Evolutionary conservation across 2,888 invertebrate genomes (phyloP), one percentile per base, ranked within the genome.

Genomic region (Lasioglossum marginatum): DNA sequence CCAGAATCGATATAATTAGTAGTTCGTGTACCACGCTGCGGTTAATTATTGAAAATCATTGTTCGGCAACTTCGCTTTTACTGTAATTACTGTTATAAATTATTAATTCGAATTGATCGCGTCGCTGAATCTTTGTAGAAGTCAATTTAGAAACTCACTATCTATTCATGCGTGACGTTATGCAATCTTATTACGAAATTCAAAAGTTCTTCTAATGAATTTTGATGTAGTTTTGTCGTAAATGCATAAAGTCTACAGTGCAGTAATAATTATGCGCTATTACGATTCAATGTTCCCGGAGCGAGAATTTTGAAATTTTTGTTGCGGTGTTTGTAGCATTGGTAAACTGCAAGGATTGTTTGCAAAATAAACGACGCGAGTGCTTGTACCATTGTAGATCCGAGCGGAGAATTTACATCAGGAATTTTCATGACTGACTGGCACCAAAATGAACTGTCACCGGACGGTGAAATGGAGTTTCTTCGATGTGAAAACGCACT

Each of bases 341-440:
- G 63, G 77, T 72, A 75, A 82, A 80, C 19, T 8, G 2, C 19
- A 5, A 27, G 78, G 76, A 75, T 74, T 23, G 78, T 75, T 77
- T 68, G 85, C 52, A 70, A 79, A 78, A 45, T 76, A 43, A 34
- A 66, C 37, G 73, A 74, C 57, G 40, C 27, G 31, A 16, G 45
- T 27, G 77, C 48, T 73, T 45, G 66, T 8, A 16, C 34, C 16
- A 73, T 72, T 52, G 73, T 63, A 80, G 63, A 76, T 72, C 37
- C 8, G 8, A 31, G 19, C 8, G n/a, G 4, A 37, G 63, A 75
- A 52, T 72, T 34, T 27, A 31, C 77, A 57, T n/a, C 57, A 45
- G 27, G 23, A 48, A 66, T 76, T 83, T 63, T 82, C 71, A 57
- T 75, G 16, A 74, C 40, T 45, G 45, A 63, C 70, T 31, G 63